phyloP scores from a whole-genome alignment of 2,797 vertebrate species.

The Gila robusta region DNA sequence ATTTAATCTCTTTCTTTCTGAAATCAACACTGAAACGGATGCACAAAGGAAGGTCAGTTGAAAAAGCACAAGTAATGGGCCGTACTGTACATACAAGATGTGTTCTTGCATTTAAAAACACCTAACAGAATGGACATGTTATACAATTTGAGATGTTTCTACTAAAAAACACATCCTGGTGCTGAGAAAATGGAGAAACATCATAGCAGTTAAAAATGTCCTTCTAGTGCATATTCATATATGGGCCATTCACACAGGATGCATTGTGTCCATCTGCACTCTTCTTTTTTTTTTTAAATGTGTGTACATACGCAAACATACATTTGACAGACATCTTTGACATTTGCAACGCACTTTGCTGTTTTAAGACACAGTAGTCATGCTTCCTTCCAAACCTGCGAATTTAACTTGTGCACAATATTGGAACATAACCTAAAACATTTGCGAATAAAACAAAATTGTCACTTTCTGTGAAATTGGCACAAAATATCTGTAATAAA shows the following conservation, averaged over 20 bases:
- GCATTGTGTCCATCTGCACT: neutral
- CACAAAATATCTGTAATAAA: neutral
- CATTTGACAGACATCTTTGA: neutral
- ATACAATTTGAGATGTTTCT: no score
- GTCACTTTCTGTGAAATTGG: neutral
- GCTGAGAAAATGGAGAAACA: neutral
- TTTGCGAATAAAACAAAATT: neutral
- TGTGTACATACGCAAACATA: neutral
- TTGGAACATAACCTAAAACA: neutral
- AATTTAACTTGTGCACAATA: neutral
- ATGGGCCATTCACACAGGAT: neutral
- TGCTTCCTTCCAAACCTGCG: neutral
- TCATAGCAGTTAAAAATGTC: neutral
- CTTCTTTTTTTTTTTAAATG: neutral
- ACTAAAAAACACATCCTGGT: neutral
- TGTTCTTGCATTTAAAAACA: neutral
- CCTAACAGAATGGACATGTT: neutral
- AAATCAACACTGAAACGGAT: neutral
- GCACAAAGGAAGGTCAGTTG: slow-evolving; percentile 15
- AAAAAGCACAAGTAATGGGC: neutral
- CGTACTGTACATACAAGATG: neutral
- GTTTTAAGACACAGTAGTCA: neutral
- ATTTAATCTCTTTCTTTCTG: slow-evolving; percentile 36
- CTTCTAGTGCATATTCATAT: neutral
- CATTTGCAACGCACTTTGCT: neutral